These are phyloP conservation scores for Piaya cayana DNA, from an alignment of 2,113 vertebrate genomes.

Conservation along the genomic window DNA sequence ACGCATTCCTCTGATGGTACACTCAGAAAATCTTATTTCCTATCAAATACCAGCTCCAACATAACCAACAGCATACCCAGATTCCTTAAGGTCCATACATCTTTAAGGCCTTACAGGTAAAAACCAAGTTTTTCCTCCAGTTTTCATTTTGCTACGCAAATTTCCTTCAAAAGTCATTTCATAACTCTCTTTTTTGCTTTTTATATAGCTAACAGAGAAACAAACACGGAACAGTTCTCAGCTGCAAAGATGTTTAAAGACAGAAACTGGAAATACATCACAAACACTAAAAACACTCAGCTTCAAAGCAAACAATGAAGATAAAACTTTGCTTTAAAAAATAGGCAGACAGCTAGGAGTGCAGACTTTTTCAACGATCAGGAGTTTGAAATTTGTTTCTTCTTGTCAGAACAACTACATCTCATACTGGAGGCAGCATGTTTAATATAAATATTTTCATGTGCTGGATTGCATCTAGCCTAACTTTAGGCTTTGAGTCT, in stretches of 20 bases:
- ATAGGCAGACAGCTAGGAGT: background rate
- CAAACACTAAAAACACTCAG: background rate
- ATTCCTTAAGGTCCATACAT: background rate
- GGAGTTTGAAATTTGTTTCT: background rate
- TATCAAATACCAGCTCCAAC: background rate
- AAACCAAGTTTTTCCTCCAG: background rate
- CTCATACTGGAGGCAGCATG: background rate
- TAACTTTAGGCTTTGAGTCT: background rate
- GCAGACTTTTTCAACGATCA: background rate
- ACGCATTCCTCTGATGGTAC: accelerated
- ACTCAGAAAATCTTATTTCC: background rate
- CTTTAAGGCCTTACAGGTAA: background rate
- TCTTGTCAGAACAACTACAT: background rate
- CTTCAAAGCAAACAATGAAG: background rate
- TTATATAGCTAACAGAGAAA: background rate
- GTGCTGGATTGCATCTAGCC: background rate
- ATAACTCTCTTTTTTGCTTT: background rate
- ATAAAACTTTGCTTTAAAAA: background rate
- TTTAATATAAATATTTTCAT: background rate
- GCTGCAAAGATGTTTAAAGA: background rate
- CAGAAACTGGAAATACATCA: background rate
- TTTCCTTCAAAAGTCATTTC: background rate
- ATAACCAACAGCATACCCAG: accelerated
- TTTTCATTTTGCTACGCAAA: background rate
- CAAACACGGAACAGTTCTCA: background rate